phyloP scores from a whole-genome alignment of 2,888 invertebrate genomes.

The Rhagophthalmus giganteus region DNA sequence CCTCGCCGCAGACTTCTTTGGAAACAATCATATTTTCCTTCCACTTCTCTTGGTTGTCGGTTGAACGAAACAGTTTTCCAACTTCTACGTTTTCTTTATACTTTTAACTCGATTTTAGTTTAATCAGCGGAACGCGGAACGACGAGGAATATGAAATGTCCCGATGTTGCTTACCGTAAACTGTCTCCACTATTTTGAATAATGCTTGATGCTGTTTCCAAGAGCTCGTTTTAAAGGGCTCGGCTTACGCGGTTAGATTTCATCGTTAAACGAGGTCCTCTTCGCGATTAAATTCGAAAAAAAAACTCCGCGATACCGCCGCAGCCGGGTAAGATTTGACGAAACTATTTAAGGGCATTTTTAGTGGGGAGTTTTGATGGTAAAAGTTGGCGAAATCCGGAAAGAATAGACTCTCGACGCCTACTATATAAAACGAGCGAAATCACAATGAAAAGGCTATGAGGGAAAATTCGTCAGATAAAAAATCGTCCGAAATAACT shows the following conservation, averaged over 20 bases:
- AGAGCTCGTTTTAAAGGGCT: slow-evolving; percentile 3
- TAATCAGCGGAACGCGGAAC: slow-evolving; percentile 24
- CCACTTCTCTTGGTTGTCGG: slow-evolving; percentile 15
- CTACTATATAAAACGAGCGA: slow-evolving; percentile 30
- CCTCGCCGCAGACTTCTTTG: slow-evolving; percentile 32
- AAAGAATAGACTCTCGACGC: slow-evolving; percentile 29
- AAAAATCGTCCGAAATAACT: slow-evolving; percentile 35
- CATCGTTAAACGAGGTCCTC: slow-evolving; percentile 1
- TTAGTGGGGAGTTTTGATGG: slow-evolving; percentile 6
- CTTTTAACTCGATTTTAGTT: slow-evolving; percentile 30
- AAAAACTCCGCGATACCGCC: too few species aligned
- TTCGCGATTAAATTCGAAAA: too few species aligned
- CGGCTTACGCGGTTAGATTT: neutral
- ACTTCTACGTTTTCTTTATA: slow-evolving; percentile 15
- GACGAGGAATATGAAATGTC: slow-evolving; percentile 16
- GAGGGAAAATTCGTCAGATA: slow-evolving; percentile 31
- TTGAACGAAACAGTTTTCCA: slow-evolving; percentile 18
- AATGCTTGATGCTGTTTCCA: slow-evolving; percentile 8
- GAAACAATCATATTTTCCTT: slow-evolving; percentile 37
- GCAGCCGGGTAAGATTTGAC: slow-evolving; percentile 2
- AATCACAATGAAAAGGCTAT: slow-evolving; percentile 34
- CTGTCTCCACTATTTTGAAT: slow-evolving; percentile 16
- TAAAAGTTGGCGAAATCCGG: slow-evolving; percentile 24
- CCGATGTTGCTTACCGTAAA: slow-evolving; percentile 10
- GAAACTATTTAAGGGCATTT: slow-evolving; percentile 4